phyloP scores from a whole-genome alignment of 1,140 invertebrate genomes.

The Ridgeia piscesae region DNA sequence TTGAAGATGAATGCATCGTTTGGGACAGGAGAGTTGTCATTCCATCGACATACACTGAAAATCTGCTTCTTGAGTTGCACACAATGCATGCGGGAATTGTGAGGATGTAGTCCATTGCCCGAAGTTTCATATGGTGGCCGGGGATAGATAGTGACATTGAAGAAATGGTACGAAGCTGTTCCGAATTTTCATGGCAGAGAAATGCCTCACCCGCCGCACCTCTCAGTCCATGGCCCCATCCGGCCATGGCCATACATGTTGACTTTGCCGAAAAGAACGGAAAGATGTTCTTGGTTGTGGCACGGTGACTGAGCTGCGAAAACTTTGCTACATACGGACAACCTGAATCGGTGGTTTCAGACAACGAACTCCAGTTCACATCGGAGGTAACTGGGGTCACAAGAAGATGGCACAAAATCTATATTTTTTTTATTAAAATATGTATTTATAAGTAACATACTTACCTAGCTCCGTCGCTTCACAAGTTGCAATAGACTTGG shows the following conservation, averaged over 20 bases:
- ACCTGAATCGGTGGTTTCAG: neutral
- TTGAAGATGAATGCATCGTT: too few relatives aligned
- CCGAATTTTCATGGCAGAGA: slow-evolving; percentile 45
- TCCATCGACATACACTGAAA: slow-evolving; percentile 50
- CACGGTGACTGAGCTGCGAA: neutral
- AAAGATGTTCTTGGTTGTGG: neutral
- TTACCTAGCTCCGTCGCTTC: too few relatives aligned
- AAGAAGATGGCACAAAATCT: too few relatives aligned
- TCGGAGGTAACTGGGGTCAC: too few relatives aligned
- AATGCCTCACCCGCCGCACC: too few relatives aligned
- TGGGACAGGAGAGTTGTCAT: slow-evolving; percentile 46
- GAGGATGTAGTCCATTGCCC: slow-evolving; percentile 52
- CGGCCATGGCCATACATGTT: neutral
- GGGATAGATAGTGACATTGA: slow-evolving; percentile 59
- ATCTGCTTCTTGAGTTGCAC: slow-evolving; percentile 57
- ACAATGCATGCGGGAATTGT: slow-evolving; percentile 60
- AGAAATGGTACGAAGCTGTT: slow-evolving; percentile 54
- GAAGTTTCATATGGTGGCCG: slow-evolving; percentile 63
- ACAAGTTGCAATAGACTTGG: too few relatives aligned
- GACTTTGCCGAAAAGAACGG: slow-evolving; percentile 14
- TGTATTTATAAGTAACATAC: too few relatives aligned
- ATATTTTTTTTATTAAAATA: too few relatives aligned
- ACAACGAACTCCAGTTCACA: slow-evolving; percentile 2
- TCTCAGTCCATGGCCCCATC: too few relatives aligned
- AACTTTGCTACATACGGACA: neutral